A percentile compares a stretch with the other conserved stretches of the same genome.
Conservation (phyloP, 2,888 invertebrate species). For the Vanessa cardui region DNA sequence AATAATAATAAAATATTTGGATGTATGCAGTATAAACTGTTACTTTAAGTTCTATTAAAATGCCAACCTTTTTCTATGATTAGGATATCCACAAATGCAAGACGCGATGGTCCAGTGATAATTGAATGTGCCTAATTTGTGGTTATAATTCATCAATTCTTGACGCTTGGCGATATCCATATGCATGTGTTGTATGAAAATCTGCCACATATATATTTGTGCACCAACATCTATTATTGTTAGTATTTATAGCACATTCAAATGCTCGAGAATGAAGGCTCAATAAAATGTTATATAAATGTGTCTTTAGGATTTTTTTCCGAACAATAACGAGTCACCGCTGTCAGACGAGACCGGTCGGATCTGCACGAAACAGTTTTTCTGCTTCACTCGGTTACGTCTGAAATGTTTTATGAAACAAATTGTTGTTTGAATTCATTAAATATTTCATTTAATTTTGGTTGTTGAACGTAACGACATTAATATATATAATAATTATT, state of each 20-base stretch:
- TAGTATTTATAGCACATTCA: not conserved
- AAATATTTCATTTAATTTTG: not conserved
- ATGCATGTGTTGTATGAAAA: too few species aligned
- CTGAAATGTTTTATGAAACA: slow-evolving; percentile 44
- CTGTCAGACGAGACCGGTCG: slow-evolving; percentile 64
- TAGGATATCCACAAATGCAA: too few species aligned
- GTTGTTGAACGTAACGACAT: too few species aligned
- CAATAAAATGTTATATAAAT: slow-evolving; percentile 29
- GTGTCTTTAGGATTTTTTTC: slow-evolving; percentile 52
- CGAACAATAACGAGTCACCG: slow-evolving; percentile 59
- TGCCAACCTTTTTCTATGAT: not conserved
- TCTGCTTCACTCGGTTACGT: slow-evolving; percentile 54
- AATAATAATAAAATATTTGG: not conserved
- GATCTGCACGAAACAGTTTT: slow-evolving; percentile 66
- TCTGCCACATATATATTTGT: too few species aligned
- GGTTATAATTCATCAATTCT: too few species aligned
- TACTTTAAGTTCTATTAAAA: too few species aligned
- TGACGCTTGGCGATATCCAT: too few species aligned
- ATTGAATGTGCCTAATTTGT: too few species aligned
- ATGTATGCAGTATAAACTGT: not conserved
- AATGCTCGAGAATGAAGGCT: not conserved
- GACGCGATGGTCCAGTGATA: too few species aligned
- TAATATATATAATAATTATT: not conserved
- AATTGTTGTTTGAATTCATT: slow-evolving; percentile 5
- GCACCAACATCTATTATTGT: not conserved